phyloP scores from a whole-genome alignment of 1,140 invertebrate species.

The Polypedilum vanderplanki region DNA sequence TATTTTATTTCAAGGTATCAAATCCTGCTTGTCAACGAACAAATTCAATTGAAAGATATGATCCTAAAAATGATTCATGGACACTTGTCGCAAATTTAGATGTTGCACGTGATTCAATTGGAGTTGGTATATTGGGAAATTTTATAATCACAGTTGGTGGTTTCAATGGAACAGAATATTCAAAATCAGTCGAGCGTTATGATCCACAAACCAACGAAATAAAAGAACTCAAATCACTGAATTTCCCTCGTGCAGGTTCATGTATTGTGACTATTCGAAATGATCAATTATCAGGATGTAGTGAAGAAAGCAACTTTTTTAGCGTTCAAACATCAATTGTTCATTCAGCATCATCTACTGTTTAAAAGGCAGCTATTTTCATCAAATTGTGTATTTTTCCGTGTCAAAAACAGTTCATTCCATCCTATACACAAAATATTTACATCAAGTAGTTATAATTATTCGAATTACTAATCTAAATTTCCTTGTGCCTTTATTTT shows the following conservation, averaged over 20 bases:
- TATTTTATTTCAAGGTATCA: no score
- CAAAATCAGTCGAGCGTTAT: constrained; percentile 87
- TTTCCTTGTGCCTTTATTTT: no score
- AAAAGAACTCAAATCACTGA: constrained; percentile 65
- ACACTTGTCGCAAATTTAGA: constrained; percentile 73
- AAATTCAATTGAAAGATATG: constrained; percentile 86
- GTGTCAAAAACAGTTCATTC: no score
- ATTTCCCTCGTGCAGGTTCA: constrained; percentile 73
- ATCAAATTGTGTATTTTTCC: no score
- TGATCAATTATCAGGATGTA: constrained; percentile 39
- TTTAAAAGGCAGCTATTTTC: no score
- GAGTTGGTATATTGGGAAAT: constrained; percentile 84
- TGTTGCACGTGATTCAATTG: constrained; percentile 82
- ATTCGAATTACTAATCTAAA: no score
- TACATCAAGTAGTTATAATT: no score
- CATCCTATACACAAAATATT: no score
- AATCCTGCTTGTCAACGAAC: constrained; percentile 75
- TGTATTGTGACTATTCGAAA: constrained; percentile 68
- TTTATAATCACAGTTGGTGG: constrained; percentile 85
- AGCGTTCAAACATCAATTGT: constrained; percentile 32
- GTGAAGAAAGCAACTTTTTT: constrained; percentile 36
- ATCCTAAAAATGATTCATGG: constrained; percentile 77
- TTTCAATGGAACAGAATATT: constrained; percentile 89
- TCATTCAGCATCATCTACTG: no score
- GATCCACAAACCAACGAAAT: constrained; percentile 85